Percentiles rank a stretch among this genome's conserved stretches.
phyloP scores from a whole-genome alignment of 2,797 vertebrate species.

The Sebastes vulpes region DNA sequence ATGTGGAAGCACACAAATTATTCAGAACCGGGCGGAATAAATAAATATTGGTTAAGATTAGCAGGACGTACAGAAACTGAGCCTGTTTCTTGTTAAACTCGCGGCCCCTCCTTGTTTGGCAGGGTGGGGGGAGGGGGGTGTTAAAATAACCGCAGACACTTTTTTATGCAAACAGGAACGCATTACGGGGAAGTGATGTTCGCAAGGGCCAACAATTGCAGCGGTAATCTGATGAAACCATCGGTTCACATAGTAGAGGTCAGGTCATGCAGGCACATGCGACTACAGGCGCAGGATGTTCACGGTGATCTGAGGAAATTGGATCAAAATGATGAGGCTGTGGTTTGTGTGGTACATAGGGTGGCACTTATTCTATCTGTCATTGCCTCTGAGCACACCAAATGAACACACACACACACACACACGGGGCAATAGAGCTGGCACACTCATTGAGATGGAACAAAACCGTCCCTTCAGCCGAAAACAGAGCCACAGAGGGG shows the following conservation, averaged over 20 bases:
- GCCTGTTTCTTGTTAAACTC: background rate
- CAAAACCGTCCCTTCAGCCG: slow-evolving; percentile 78
- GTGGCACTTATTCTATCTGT: slow-evolving; percentile 12
- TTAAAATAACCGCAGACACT: background rate
- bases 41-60: slow-evolving; percentile 25
- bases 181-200: slow-evolving; percentile 45
- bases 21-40: background rate
- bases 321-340: background rate
- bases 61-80: background rate
- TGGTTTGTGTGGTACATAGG: background rate
- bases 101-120: background rate
- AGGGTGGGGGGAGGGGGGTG: background rate
- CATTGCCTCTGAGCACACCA: slow-evolving; percentile 11
- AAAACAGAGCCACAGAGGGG: slow-evolving; percentile 75
- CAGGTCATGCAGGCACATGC: slow-evolving; percentile 2
- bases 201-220: slow-evolving; percentile 3
- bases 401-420: slow-evolving; percentile 14
- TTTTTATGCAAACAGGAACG: slow-evolving; percentile 49
- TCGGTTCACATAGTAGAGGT: background rate
- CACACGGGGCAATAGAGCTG: slow-evolving; percentile 38
- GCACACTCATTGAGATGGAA: slow-evolving; percentile 64
- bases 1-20: slow-evolving; percentile 9
- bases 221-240: slow-evolving; percentile 40
- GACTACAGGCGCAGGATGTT: slow-evolving; percentile 28
- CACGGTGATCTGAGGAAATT: background rate